Evolutionary conservation across 2,888 invertebrate species (phyloP), one percentile per base, ranked within the genome.

Genomic region (Heliothis peltigera): DNA sequence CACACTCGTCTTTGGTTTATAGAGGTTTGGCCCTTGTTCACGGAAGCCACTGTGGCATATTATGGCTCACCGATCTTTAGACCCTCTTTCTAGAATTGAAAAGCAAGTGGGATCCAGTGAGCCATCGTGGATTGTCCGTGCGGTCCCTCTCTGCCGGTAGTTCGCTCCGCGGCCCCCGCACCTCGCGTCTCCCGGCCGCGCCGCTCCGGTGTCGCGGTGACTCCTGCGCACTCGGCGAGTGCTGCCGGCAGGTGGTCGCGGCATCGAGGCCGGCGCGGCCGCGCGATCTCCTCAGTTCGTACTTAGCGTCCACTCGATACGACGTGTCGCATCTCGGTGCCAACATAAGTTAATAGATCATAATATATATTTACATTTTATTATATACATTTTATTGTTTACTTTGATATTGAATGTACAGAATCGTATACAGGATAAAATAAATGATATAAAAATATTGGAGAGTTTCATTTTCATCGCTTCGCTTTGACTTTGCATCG

Each of bases 341-440:
- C 94, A 93, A 92, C 84, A 87, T 87, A 87, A 89, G 85, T 89
- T 87, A 87, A 86, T 89, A 90, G 87, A 89, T 86, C 85, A 88
- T 88, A 87, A 85, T 87, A 80, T 89, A 92, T 92, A 93, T 93
- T 91, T 92, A 93, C 90, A 92, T 92, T 91, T 81, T 89, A 89
- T 89, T 88, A 82, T 91, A 91, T 90, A 91, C 88, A 91, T 91
- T 88, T 83, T 89, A 92, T 89, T 89, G 89, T 91, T 94, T 93
- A 91, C 87, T 92, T 94, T 94, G 91, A 92, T 93, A 93, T 90
- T 90, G 84, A 87, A 89, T 93, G 93, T 93, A 92, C 91, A 91
- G 92, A 89, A 87, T 92, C 88, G 89, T 93, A 89, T 93, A 93
- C 91, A 88, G 88, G 86, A 91, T 88, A 87, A 91, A 84, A 92